Base-by-base conservation (phyloP, 2,888 invertebrate genomes). In the Sarcophaga variegata region DNA sequence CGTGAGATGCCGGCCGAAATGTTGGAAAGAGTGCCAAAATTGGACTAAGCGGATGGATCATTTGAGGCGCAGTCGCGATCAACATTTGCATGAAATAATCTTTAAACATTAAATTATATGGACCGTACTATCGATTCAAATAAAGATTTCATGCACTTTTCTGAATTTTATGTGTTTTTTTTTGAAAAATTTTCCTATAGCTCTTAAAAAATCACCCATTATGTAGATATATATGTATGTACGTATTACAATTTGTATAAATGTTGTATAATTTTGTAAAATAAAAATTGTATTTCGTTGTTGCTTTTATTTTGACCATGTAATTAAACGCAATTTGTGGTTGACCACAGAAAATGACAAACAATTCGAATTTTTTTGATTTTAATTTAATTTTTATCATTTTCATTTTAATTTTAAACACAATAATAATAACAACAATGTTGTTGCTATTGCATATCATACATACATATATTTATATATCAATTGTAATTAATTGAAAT, bases 251-350 rank as follows among this genome's bases (percentile, higher is more conserved):
- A 54, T 54, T 54, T 17, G 1, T 54, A 14, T 54, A 54, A 54
- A 54, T 54, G 5, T 54, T 54, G 17, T 54, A 54, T 54, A 54
- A 54, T 54, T 54, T 54, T 54, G 14, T 12, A 54, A 54, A 49
- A 62, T 49, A 59, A 72, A 83, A 72, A 72, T 66, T 75, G 60
- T 60, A 77, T 82, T 77, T n/a, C 22, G 27, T 76, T 59, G 62
- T 14, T 25, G 5, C n/a, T 47, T 47, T 60, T 54, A 22, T 54
- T 81, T 78, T 74, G 47, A 63, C 12, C 54, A 63, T 76, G 87
- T 84, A 79, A 87, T 87, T 87, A 80, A 82, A 87, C 75, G 66
- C 81, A 76, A 72, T 87, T 84, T 87, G 84, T 72, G 87, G 87
- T 71, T 67, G 76, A 70, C 87, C 87, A 80, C 76, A 84, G 63